These are phyloP conservation scores for Falco concolor DNA, from an alignment of 2,797 vertebrate species.

Conservation along the genomic window DNA sequence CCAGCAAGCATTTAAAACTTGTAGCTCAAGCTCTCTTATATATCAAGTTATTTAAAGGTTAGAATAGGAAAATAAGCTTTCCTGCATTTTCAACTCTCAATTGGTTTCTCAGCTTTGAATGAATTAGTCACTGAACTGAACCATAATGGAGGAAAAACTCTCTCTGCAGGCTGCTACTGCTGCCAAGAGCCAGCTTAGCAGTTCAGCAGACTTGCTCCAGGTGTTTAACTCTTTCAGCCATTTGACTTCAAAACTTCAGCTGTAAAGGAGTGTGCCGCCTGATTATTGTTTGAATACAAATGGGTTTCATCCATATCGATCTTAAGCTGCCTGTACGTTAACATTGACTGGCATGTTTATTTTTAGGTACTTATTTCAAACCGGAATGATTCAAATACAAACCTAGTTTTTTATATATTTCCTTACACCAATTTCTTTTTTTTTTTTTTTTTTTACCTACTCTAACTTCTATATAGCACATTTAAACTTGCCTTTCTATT, in stretches of 20 bases:
- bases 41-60: background rate
- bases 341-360: background rate
- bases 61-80: background rate
- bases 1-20: background rate
- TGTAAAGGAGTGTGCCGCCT: background rate
- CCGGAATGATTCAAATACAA: background rate
- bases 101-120: conserved; percentile 33
- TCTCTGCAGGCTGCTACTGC: background rate
- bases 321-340: background rate
- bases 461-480: background rate
- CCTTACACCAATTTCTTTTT: background rate
- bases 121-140: conserved; percentile 5
- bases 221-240: conserved; percentile 41
- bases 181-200: conserved; percentile 45
- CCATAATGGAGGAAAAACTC: background rate
- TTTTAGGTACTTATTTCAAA: background rate
- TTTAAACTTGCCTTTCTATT: background rate
- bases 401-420: background rate
- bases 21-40: background rate
- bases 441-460: background rate
- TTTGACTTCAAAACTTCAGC: background rate
- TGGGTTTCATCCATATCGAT: fast-evolving
- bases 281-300: background rate
- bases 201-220: conserved; percentile 13
- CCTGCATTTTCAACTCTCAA: background rate